These are phyloP conservation scores for Trypoxylus dichotomus DNA, from an alignment of 1,140 invertebrate genomes.

Conservation along the genomic window DNA sequence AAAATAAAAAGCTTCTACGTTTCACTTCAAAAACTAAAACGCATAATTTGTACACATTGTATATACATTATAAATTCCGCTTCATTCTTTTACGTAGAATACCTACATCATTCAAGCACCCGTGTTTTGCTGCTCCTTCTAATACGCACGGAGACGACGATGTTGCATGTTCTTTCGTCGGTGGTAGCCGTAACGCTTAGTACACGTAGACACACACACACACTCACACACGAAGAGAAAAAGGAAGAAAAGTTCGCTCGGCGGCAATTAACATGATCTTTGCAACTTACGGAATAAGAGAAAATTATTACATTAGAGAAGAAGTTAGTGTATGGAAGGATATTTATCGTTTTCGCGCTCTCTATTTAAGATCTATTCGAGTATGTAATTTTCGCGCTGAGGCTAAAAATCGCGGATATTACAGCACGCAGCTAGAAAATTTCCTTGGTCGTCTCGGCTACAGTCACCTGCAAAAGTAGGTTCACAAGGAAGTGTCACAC, in stretches of 20 bases:
- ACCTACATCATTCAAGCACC: not conserved
- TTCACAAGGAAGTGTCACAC: no score
- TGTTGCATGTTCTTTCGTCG: not conserved
- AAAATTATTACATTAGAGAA: constrained; percentile 1
- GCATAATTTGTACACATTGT: not conserved
- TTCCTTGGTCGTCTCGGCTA: not conserved
- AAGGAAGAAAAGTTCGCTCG: not conserved
- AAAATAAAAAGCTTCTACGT: not conserved
- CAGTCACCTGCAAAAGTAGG: not conserved
- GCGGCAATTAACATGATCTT: not conserved
- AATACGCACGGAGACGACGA: not conserved
- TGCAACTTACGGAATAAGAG: constrained; percentile 2
- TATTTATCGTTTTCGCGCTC: constrained; percentile 6
- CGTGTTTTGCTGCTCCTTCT: not conserved
- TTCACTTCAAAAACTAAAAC: not conserved
- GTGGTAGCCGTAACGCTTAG: not conserved
- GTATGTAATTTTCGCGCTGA: not conserved
- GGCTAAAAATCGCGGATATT: not conserved
- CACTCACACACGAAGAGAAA: not conserved
- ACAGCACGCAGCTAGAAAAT: not conserved
- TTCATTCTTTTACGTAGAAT: not conserved
- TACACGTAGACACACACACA: not conserved
- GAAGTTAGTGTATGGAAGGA: not conserved
- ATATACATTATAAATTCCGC: not conserved
- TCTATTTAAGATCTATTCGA: not conserved